Conservation (phyloP, 2,888 invertebrate genomes). For the Onthophagus sagittarius region DNA sequence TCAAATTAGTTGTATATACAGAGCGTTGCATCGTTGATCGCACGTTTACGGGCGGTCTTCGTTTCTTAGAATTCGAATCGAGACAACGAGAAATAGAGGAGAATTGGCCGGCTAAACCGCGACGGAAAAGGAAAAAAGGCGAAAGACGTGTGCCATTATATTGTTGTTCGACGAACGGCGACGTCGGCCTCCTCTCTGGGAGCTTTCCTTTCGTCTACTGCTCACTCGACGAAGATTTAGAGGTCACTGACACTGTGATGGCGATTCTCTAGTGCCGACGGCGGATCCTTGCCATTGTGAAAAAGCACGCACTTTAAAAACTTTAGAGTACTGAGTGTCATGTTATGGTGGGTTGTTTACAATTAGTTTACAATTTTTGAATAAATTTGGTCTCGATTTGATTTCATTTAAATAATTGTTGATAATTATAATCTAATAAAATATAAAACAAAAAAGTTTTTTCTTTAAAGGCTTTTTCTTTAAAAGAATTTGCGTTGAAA, state of each 20-base stretch:
- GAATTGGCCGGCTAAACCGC: constrained; percentile 11
- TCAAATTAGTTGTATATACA: neutral
- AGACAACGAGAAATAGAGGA: neutral
- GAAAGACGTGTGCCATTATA: constrained; percentile 27
- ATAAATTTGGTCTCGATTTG: too few relatives aligned
- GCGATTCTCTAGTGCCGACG: constrained; percentile 21
- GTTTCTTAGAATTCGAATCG: neutral
- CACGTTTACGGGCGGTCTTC: neutral
- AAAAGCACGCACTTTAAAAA: constrained; percentile 9
- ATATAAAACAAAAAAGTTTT: too few relatives aligned
- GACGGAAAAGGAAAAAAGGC: constrained; percentile 16
- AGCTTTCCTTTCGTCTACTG: constrained; percentile 27
- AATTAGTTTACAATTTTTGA: too few relatives aligned
- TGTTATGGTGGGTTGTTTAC: too few relatives aligned
- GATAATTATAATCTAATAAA: too few relatives aligned
- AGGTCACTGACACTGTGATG: constrained; percentile 26
- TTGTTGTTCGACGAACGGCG: constrained; percentile 4
- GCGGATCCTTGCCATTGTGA: constrained; percentile 23
- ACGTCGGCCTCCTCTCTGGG: constrained; percentile 5
- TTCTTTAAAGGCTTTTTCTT: too few relatives aligned
- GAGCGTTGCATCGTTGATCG: neutral
- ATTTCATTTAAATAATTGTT: too few relatives aligned
- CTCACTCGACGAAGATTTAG: constrained; percentile 23
- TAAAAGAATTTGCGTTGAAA: too few relatives aligned
- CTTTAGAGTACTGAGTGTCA: too few relatives aligned